These are phyloP conservation scores for Chiloscyllium plagiosum DNA, from an alignment of 2,113 vertebrate genomes.

Conservation along the genomic window DNA sequence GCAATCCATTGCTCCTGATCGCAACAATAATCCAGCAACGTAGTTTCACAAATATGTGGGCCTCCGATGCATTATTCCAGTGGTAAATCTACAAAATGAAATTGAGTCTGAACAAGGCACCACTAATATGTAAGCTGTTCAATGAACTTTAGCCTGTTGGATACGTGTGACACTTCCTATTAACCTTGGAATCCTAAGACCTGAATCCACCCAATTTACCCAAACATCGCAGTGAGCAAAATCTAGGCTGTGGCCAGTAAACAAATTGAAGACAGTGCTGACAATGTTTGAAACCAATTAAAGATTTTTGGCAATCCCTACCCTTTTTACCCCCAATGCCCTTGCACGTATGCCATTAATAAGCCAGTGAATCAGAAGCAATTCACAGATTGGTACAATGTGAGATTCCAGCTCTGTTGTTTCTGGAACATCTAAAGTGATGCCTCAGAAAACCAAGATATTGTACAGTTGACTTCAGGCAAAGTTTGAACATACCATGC, in stretches of 20 bases:
- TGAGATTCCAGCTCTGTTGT: not conserved
- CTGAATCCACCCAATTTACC: not conserved
- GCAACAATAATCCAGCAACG: not conserved
- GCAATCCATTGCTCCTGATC: not conserved
- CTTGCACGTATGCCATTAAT: not conserved
- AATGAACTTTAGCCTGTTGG: not conserved
- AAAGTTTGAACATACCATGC: not conserved
- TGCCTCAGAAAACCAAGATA: not conserved
- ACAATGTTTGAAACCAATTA: not conserved
- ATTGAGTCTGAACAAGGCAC: not conserved
- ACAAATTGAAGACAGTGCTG: not conserved
- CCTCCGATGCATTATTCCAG: not conserved
- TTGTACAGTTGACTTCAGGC: not conserved
- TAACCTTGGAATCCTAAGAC: not conserved
- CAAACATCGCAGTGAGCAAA: not conserved
- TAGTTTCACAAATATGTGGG: not conserved
- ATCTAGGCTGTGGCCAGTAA: not conserved
- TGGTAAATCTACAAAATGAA: not conserved
- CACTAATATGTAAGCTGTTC: not conserved
- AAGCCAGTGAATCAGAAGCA: not conserved
- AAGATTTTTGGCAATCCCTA: not conserved
- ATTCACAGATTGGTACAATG: not conserved
- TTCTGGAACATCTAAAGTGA: not conserved
- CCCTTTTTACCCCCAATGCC: not conserved
- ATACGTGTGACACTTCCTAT: not conserved